phyloP scores from a whole-genome alignment of 2,797 vertebrate genomes.

The Hyperoplus immaculatus region DNA sequence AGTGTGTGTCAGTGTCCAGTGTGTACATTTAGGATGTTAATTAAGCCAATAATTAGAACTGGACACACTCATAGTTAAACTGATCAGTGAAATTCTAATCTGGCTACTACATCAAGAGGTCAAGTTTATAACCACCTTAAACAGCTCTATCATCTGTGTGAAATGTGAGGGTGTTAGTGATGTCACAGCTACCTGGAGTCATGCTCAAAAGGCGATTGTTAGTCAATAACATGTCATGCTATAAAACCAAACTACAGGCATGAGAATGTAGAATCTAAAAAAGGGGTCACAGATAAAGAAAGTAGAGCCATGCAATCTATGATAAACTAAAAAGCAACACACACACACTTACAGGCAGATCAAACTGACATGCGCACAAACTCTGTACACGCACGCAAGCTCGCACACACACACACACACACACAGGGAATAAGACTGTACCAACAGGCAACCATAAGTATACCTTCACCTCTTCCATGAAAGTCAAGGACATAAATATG shows the following conservation, averaged over 20 bases:
- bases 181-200: neutral
- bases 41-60: conserved; percentile 46
- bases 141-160: conserved; percentile 6
- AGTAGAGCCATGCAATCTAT: conserved; percentile 66
- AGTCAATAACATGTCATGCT: conserved; percentile 30
- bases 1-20: conserved; percentile 10
- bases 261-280: conserved; percentile 28
- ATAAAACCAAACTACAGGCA: conserved; percentile 31
- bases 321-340: conserved; percentile 27
- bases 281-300: conserved; percentile 15
- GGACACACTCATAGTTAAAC: conserved; percentile 26
- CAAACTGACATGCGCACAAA: conserved; percentile 21
- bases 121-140: conserved; percentile 24
- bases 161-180: conserved; percentile 22
- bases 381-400: conserved; percentile 14
- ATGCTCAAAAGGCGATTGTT: conserved; percentile 30
- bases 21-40: conserved; percentile 38
- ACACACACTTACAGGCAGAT: conserved; percentile 8
- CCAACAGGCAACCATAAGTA: conserved; percentile 65
- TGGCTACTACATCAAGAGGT: conserved; percentile 21
- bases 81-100: conserved; percentile 42
- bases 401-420: conserved; percentile 38
- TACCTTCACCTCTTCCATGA: conserved; percentile 71
- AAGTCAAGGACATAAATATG: conserved; percentile 53
- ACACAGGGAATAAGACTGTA: conserved; percentile 55